Evolutionary conservation across 2,888 invertebrate species (phyloP).

Genomic region (Hirtodrosophila duncani): DNA sequence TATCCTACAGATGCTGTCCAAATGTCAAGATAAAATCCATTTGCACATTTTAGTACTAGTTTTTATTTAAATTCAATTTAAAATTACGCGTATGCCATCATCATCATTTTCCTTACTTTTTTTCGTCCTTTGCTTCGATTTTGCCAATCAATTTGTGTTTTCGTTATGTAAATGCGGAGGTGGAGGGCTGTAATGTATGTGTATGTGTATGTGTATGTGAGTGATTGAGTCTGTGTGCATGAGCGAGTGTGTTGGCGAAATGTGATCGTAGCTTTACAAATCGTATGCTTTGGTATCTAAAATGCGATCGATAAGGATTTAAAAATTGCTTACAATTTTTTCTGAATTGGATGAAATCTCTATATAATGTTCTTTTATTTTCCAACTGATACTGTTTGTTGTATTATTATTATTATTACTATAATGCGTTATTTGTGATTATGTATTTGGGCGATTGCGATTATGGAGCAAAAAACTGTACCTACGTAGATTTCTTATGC

Average conservation of each 20-base stretch:
- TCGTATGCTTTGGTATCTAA: slow-evolving; percentile 37
- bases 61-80: slow-evolving; percentile 69
- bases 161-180: too few relatives aligned
- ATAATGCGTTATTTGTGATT: slow-evolving; percentile 8
- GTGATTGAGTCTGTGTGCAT: slow-evolving; percentile 8
- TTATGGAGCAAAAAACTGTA: too few relatives aligned
- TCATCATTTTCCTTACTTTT: slow-evolving; percentile 29
- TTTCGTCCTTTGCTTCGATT: slow-evolving; percentile 6
- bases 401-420: slow-evolving; percentile 15
- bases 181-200: slow-evolving; percentile 40
- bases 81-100: slow-evolving; percentile 68
- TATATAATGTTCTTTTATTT: slow-evolving; percentile 12
- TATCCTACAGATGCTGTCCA: too few relatives aligned
- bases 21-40: too few relatives aligned
- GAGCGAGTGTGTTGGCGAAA: slow-evolving; percentile 20
- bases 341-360: slow-evolving; percentile 16
- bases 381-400: slow-evolving; percentile 16
- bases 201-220: slow-evolving; percentile 18
- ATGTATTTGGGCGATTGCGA: too few relatives aligned
- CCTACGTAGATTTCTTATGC: too few relatives aligned
- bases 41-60: slow-evolving; percentile 64
- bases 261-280: too few relatives aligned
- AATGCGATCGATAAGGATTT: slow-evolving; percentile 63
- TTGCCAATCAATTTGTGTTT: slow-evolving; percentile 14
- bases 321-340: slow-evolving; percentile 58